phyloP scores from a whole-genome alignment of 2,888 invertebrate species.

The Drosophila mettleri region DNA sequence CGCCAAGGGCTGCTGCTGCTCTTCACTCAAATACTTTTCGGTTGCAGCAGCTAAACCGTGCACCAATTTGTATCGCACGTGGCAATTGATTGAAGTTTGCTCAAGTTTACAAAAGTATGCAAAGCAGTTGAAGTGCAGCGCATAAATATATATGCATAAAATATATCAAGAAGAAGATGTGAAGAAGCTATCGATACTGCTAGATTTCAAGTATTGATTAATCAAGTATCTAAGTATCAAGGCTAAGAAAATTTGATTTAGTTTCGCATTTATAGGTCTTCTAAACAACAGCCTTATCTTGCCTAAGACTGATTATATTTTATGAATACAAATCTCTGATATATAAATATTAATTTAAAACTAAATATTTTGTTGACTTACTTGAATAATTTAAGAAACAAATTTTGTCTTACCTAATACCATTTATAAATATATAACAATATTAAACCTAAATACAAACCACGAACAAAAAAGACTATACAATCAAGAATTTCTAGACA shows the following conservation, averaged over 20 bases:
- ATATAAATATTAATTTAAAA: too few relatives aligned
- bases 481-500: conserved; percentile 1
- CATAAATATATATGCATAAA: background rate
- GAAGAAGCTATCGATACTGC: background rate
- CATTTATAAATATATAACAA: background rate
- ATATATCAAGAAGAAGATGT: background rate
- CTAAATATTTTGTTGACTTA: too few relatives aligned
- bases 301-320: too few relatives aligned
- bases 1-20: conserved; percentile 2
- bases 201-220: background rate
- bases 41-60: background rate
- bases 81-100: conserved; percentile 2
- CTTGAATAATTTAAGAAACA: background rate
- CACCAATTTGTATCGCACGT: background rate
- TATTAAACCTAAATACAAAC: background rate
- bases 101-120: background rate
- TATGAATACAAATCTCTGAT: too few relatives aligned
- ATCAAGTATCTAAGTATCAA: background rate
- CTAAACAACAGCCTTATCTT: too few relatives aligned
- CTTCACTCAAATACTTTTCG: background rate
- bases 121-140: background rate
- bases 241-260: too few relatives aligned
- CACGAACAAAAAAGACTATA: background rate
- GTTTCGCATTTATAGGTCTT: too few relatives aligned
- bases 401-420: background rate